Base-by-base conservation (phyloP, 2,888 invertebrate species). In the Stenodera caucasica region DNA sequence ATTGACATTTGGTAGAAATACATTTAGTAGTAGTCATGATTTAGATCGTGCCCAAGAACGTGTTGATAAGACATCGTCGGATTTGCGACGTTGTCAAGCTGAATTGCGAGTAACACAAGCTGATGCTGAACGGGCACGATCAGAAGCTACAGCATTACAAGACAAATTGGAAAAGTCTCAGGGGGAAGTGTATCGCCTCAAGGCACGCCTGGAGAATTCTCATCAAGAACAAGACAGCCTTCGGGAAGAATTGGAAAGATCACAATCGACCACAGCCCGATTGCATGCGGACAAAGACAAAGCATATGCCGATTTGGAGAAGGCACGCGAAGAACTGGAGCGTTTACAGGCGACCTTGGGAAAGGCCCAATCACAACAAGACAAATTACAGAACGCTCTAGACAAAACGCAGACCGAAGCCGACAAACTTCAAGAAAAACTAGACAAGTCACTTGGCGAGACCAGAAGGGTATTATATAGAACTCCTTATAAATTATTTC, bases 101-200 rank as follows among this genome's bases (percentile, higher is more conserved):
- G 96, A 96, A 78, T 83, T 96, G 60, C 86, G 96, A 77, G 94
- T 95, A 49, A 94, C 94, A 58, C 94, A 94, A 80, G 91, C 94
- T 49, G 96, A 96, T 78, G 92, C 91, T 68, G 96, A 96, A 75
- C 85, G 96, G 76, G 90, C 92, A 50, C 86, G 91, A 62, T 85
- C 89, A 32, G 94, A 95, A 78, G 90, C 93, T 0, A 87, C 91
- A 52, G 90, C 89, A 14, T 83, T 95, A 60, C 96, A 96, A 78
- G 96, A 96, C 75, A 96, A 96, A 82, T 82, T 96, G 65, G 96
- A 96, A 79, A 94, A 95, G 82, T 93, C 94, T 58, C 96, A 96
- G 81, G 96, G 96, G 64, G 96, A 96, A 81, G 94, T 96, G 35
- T 96, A 96, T 77, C 89, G 96, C 80, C 84, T 96, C 71, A 96